Evolutionary conservation across 2,797 vertebrate species (phyloP).

Genomic region (Gallinago stenura): DNA sequence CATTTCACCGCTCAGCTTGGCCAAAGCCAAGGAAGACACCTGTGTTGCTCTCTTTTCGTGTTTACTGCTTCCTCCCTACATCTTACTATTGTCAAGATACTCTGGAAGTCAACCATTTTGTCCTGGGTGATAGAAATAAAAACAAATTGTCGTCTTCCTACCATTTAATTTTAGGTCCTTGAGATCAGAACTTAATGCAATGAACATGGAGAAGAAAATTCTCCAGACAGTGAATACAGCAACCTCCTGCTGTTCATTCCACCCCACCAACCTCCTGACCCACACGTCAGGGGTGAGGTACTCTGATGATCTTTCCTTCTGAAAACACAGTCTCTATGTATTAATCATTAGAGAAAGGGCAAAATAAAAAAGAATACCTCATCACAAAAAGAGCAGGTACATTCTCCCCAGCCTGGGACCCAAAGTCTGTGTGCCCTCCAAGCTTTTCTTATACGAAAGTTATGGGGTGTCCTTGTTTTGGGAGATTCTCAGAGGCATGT

Average conservation of each 20-base stretch:
- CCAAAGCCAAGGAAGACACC: not conserved
- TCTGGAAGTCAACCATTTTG: not conserved
- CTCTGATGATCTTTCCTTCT: not conserved
- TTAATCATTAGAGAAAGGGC: not conserved
- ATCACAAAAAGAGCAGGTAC: not conserved
- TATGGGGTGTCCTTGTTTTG: not conserved
- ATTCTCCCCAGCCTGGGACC: not conserved
- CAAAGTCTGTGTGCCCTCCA: not conserved
- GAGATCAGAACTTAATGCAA: not conserved
- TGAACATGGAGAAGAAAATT: not conserved
- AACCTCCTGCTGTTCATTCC: rapidly evolving
- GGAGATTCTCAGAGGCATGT: not conserved
- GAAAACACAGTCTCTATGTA: not conserved
- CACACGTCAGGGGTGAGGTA: not conserved
- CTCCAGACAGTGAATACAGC: not conserved
- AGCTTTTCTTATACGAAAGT: not conserved
- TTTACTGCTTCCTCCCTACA: not conserved
- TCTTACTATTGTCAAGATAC: not conserved
- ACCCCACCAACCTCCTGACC: not conserved
- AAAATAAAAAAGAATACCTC: not conserved
- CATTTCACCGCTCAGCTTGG: not conserved
- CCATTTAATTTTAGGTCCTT: not conserved
- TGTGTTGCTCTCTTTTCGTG: not conserved
- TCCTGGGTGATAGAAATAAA: not conserved
- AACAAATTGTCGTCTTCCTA: not conserved